These are phyloP conservation scores for Hirtodrosophila duncani DNA, from an alignment of 2,888 invertebrate species.

Conservation along the genomic window DNA sequence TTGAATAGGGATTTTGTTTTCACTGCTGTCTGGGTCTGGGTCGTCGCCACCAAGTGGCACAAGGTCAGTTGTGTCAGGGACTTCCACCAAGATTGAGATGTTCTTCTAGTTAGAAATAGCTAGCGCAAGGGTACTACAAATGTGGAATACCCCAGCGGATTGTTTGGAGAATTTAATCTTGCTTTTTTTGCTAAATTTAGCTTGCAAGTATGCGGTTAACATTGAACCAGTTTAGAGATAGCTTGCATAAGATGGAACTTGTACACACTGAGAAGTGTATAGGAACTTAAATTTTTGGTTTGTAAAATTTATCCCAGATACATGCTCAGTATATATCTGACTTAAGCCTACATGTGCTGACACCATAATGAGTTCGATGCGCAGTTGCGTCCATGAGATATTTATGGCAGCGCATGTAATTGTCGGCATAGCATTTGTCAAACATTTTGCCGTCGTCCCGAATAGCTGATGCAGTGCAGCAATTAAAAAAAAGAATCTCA, in stretches of 20 bases:
- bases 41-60: slow-evolving; percentile 56
- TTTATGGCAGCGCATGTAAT: slow-evolving; percentile 58
- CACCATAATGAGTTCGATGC: slow-evolving; percentile 36
- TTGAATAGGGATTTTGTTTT: slow-evolving; percentile 70
- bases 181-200: too few relatives aligned
- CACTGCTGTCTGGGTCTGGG: slow-evolving; percentile 56
- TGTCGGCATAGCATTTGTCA: slow-evolving; percentile 68
- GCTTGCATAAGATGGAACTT: too few relatives aligned
- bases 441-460: slow-evolving; percentile 50
- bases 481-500: slow-evolving; percentile 56
- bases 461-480: slow-evolving; percentile 62
- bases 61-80: slow-evolving; percentile 56
- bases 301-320: neutral
- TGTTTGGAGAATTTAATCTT: too few relatives aligned
- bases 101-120: neutral
- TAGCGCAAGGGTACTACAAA: too few relatives aligned
- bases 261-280: too few relatives aligned
- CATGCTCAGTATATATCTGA: too few relatives aligned
- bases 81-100: slow-evolving; percentile 44
- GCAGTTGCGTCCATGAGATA: slow-evolving; percentile 36
- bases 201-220: too few relatives aligned
- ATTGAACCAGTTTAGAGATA: too few relatives aligned
- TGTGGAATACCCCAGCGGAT: too few relatives aligned
- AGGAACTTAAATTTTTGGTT: too few relatives aligned
- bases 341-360: too few relatives aligned